These are phyloP conservation scores for Asbolus verrucosus DNA, from an alignment of 1,140 invertebrate species.

Conservation along the genomic window DNA sequence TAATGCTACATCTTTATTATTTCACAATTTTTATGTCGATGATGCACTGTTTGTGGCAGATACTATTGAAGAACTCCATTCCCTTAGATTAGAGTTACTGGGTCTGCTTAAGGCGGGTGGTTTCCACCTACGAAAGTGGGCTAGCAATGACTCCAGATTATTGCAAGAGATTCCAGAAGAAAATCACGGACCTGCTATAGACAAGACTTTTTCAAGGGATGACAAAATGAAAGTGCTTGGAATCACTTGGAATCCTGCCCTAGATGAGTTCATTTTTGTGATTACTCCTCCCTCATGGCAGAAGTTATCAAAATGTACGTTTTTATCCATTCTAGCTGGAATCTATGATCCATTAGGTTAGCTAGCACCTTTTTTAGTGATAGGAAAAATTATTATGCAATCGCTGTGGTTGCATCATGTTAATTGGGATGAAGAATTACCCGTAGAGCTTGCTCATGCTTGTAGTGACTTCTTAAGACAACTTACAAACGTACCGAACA, in stretches of 20 bases:
- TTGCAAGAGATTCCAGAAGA: constrained; percentile 13
- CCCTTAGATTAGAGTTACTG: constrained; percentile 43
- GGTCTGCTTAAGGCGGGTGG: constrained; percentile 44
- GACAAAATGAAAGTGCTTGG: constrained; percentile 55
- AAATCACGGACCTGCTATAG: constrained; percentile 42
- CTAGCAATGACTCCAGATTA: constrained; percentile 49
- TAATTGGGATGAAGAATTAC: constrained; percentile 60
- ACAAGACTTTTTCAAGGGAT: constrained; percentile 48
- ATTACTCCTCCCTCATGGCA: constrained; percentile 47
- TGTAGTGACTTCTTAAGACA: too few species aligned
- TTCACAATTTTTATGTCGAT: constrained; percentile 65
- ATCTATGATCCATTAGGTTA: constrained; percentile 62
- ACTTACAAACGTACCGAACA: too few species aligned
- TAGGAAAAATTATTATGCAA: constrained; percentile 61
- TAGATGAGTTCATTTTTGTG: constrained; percentile 40
- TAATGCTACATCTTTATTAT: constrained; percentile 53
- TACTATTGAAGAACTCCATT: constrained; percentile 1
- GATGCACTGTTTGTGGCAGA: constrained; percentile 63
- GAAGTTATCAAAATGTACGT: constrained; percentile 57
- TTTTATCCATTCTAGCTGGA: constrained; percentile 56
- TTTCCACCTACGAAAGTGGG: constrained; percentile 57
- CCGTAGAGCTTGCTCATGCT: too few species aligned
- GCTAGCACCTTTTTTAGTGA: constrained; percentile 54
- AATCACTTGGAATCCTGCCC: constrained; percentile 38
- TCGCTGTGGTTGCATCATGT: constrained; percentile 57